Conservation (phyloP, 2,113 vertebrate species). For the Piliocolobus tephrosceles region DNA sequence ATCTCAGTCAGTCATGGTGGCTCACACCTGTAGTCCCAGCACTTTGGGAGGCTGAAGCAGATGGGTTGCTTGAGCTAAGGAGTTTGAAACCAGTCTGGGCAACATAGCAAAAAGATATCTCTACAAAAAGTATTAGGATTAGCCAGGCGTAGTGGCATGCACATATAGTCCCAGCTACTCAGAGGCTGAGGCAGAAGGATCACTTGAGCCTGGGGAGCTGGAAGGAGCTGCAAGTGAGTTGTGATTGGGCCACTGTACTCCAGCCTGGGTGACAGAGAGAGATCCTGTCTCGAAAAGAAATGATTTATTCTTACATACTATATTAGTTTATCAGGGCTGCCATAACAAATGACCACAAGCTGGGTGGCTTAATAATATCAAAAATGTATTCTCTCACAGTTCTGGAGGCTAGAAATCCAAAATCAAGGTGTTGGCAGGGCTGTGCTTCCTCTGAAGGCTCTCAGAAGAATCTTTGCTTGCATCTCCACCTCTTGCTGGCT, state of each 20-base stretch:
- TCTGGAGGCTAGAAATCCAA: background rate
- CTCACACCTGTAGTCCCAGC: background rate
- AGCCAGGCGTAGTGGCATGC: fast-evolving
- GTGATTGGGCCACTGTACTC: background rate
- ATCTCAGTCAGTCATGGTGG: background rate
- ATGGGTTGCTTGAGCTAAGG: background rate
- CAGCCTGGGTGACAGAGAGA: background rate
- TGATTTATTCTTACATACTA: no score
- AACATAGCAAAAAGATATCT: background rate
- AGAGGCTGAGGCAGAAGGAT: background rate
- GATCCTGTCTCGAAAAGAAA: background rate
- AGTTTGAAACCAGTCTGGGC: background rate
- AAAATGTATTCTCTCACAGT: background rate
- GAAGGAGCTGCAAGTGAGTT: background rate
- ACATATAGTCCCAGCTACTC: background rate
- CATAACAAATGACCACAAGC: background rate
- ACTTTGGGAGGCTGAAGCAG: background rate
- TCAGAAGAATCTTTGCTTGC: background rate
- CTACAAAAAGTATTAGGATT: background rate
- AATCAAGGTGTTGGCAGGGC: background rate
- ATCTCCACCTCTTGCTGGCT: background rate
- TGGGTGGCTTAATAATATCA: background rate
- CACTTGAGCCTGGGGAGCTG: background rate
- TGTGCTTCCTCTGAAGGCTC: background rate
- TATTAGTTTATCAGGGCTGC: background rate